These are phyloP conservation scores for Echinops telfairi DNA, from an alignment of 2,113 vertebrate species.

Conservation along the genomic window DNA sequence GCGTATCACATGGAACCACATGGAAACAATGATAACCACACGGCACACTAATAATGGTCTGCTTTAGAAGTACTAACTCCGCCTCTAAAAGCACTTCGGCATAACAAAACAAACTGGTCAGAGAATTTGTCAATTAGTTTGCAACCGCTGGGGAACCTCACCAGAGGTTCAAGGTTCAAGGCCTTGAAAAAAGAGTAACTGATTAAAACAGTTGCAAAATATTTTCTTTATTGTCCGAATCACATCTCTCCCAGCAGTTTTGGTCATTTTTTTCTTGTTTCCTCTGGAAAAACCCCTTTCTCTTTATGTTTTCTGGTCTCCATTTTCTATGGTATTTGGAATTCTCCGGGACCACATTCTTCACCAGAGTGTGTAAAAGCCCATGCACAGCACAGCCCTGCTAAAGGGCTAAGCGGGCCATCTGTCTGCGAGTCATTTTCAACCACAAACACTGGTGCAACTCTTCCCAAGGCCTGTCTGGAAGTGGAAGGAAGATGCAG, in stretches of 20 bases:
- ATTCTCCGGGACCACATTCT: constrained; percentile 14
- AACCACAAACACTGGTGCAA: background rate
- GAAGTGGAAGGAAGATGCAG: background rate
- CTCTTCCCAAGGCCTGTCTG: background rate
- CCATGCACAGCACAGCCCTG: background rate
- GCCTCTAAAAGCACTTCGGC: background rate
- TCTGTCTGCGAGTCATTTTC: background rate
- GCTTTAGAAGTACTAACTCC: background rate
- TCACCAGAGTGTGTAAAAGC: background rate
- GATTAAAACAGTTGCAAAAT: background rate
- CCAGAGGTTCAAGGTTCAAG: no score
- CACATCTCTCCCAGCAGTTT: background rate
- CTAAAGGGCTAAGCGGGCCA: background rate
- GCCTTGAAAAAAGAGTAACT: background rate
- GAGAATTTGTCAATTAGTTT: constrained; percentile 24
- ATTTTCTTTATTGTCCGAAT: background rate
- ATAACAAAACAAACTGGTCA: background rate
- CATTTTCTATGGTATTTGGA: background rate
- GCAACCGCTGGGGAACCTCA: background rate
- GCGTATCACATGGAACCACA: background rate
- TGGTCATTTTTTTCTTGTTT: background rate
- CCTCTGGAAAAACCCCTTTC: background rate
- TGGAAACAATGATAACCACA: background rate
- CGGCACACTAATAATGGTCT: background rate
- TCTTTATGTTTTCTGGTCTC: background rate